A percentile compares a stretch with the other conserved stretches of the same genome.
Conservation (phyloP, 2,797 vertebrate genomes). For the Myoxocephalus aenaeus region DNA sequence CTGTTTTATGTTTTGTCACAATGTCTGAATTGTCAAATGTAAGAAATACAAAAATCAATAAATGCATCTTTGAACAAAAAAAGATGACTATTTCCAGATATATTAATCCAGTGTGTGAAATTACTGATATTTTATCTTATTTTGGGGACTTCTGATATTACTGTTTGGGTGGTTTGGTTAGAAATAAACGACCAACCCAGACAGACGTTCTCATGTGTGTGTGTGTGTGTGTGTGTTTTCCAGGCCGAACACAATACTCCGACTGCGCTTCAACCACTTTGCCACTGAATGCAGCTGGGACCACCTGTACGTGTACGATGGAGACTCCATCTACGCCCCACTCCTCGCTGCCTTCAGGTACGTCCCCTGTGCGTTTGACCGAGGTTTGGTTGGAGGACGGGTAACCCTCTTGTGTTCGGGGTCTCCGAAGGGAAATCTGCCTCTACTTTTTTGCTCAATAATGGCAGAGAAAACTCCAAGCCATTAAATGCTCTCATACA, state of each 20-base stretch:
- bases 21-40: not conserved
- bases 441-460: too few relatives aligned
- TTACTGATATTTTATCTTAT: not conserved
- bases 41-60: too few relatives aligned
- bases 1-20: not conserved
- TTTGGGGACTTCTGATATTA: not conserved
- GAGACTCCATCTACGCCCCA: constrained; percentile 95
- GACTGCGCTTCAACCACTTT: constrained; percentile 95
- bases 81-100: not conserved
- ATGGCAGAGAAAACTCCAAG: not conserved
- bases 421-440: not conserved
- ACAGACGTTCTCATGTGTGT: not conserved
- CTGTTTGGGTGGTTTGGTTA: not conserved
- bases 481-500: not conserved
- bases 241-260: constrained; percentile 91
- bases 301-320: constrained; percentile 96
- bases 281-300: constrained; percentile 99
- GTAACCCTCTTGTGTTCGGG: not conserved
- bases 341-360: constrained; percentile 96
- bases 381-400: not conserved
- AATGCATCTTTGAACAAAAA: too few relatives aligned
- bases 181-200: not conserved
- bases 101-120: not conserved
- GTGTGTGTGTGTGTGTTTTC: constrained; percentile 32
- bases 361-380: not conserved